Percentiles rank a stretch among this genome's conserved stretches.
Conservation (phyloP, 2,113 vertebrate species). For the Cyprinodon brontotheroides region DNA sequence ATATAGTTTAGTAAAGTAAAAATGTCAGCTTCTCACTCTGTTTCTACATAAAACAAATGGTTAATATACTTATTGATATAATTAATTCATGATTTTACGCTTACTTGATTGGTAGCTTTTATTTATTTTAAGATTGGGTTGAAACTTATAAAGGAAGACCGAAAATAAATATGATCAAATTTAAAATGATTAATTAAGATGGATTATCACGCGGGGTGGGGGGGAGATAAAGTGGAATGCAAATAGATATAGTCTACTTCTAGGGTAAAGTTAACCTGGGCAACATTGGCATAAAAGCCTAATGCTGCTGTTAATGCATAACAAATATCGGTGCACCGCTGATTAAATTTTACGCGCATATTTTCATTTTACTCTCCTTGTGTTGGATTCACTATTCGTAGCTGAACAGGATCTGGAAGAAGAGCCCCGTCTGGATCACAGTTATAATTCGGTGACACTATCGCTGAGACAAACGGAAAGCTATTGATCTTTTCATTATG, state of each 20-base stretch:
- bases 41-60: conserved; percentile 18
- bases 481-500: conserved; percentile 88
- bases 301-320: conserved; percentile 45
- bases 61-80: conserved; percentile 13
- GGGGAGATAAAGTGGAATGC: conserved; percentile 33
- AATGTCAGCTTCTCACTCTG: conserved; percentile 11
- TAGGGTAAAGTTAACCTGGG: conserved; percentile 29
- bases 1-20: background rate
- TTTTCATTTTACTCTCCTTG: conserved; percentile 18
- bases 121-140: background rate
- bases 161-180: conserved; percentile 15
- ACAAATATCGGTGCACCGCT: background rate
- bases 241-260: background rate
- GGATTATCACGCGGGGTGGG: conserved; percentile 14
- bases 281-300: conserved; percentile 32
- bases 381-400: background rate
- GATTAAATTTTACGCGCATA: conserved; percentile 7
- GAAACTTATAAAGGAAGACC: background rate
- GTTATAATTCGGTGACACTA: conserved; percentile 86
- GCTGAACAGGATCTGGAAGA: conserved; percentile 29
- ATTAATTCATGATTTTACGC: conserved; percentile 10
- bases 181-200: conserved; percentile 39
- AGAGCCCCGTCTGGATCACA: conserved; percentile 51
- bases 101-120: background rate
- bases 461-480: conserved; percentile 83